Conservation (phyloP, 2,888 invertebrate genomes). For the Therioaphis trifolii region DNA sequence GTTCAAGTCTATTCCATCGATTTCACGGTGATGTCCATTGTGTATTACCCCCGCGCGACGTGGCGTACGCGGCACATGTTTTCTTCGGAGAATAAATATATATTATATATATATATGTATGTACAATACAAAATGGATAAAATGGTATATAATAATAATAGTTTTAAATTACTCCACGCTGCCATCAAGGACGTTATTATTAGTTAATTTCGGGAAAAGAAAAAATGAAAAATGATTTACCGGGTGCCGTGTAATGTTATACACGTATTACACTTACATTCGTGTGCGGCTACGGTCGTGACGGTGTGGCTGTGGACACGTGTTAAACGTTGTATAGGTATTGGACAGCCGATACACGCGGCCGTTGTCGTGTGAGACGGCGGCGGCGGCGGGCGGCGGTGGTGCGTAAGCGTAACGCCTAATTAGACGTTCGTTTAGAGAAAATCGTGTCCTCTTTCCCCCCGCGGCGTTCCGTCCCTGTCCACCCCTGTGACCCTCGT, state of each 20-base stretch:
- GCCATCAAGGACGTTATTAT: slow-evolving; percentile 56
- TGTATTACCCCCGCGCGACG: slow-evolving; percentile 42
- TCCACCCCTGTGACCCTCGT: neutral
- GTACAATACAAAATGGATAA: neutral
- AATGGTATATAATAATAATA: slow-evolving; percentile 48
- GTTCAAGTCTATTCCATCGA: slow-evolving; percentile 56
- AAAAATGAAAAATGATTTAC: slow-evolving; percentile 56
- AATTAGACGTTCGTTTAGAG: slow-evolving; percentile 61
- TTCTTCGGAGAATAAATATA: too few relatives aligned
- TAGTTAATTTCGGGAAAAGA: slow-evolving; percentile 45
- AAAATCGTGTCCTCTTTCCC: slow-evolving; percentile 28
- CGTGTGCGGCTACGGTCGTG: neutral
- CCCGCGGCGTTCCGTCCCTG: neutral
- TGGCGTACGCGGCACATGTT: neutral
- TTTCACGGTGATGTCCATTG: slow-evolving; percentile 61
- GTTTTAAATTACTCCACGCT: slow-evolving; percentile 57
- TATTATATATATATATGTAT: neutral
- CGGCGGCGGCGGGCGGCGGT: too few relatives aligned
- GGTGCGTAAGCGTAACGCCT: slow-evolving; percentile 56
- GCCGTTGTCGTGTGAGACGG: neutral
- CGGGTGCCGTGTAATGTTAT: slow-evolving; percentile 25
- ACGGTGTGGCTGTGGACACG: slow-evolving; percentile 42
- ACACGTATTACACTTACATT: neutral
- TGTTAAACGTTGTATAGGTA: slow-evolving; percentile 47
- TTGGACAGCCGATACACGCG: slow-evolving; percentile 33